These are phyloP conservation scores for Stomatorhinus ivindoensis DNA, from an alignment of 2,113 vertebrate species.

Conservation along the genomic window DNA sequence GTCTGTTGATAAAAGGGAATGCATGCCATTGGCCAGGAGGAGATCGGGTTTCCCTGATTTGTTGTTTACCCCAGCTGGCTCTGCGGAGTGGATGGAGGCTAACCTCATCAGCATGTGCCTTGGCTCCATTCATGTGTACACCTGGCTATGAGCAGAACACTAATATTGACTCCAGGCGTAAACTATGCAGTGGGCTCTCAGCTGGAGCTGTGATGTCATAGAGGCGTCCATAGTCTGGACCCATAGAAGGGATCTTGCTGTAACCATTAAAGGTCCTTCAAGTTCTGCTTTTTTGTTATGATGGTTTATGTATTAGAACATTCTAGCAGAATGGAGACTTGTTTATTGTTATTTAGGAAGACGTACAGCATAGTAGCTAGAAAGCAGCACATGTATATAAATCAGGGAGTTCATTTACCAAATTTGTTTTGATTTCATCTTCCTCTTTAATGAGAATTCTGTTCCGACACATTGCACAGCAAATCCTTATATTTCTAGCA, in stretches of 20 bases:
- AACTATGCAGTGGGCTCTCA: conserved; percentile 13
- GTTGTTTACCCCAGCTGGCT: conserved; percentile 57
- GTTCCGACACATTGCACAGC: background rate
- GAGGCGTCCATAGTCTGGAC: conserved; percentile 19
- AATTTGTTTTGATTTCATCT: conserved; percentile 1
- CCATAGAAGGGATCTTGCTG: conserved; percentile 6
- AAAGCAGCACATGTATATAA: conserved; percentile 61
- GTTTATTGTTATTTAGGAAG: background rate
- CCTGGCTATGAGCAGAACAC: conserved; percentile 73
- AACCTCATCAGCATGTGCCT: conserved; percentile 69
- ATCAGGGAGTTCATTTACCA: conserved; percentile 45
- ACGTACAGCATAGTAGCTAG: background rate
- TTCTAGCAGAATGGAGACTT: background rate
- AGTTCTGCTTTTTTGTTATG: background rate
- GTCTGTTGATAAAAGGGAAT: conserved; percentile 53
- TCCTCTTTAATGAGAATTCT: background rate
- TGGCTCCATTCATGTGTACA: conserved; percentile 58
- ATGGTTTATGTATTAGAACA: conserved; percentile 17
- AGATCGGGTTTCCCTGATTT: conserved; percentile 49
- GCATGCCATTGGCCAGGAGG: conserved; percentile 62
- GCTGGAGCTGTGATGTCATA: conserved; percentile 31
- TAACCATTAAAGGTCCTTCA: background rate
- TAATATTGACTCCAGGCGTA: conserved; percentile 25
- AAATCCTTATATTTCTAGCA: background rate
- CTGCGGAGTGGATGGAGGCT: conserved; percentile 57